Evolutionary conservation across 2,113 vertebrate genomes (phyloP).

Genomic region (Pedionomus torquatus): DNA sequence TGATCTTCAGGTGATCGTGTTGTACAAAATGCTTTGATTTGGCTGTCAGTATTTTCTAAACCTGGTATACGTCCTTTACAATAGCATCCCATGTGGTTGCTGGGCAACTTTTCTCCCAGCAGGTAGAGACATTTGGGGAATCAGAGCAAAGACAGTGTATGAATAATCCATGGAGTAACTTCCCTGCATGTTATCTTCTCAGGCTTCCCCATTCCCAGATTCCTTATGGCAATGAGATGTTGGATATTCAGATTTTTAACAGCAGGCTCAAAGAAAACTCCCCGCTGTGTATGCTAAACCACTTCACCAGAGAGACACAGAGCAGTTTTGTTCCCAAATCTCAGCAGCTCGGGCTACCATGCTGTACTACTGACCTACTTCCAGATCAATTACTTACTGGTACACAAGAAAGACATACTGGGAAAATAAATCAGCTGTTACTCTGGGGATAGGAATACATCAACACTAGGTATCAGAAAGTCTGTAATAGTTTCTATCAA

Average conservation of each 20-base stretch:
- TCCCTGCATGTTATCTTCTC: not conserved
- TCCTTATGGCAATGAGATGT: not conserved
- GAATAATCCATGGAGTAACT: not conserved
- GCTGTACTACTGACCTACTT: not conserved
- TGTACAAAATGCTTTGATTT: not conserved
- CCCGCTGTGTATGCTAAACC: not conserved
- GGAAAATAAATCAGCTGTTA: not conserved
- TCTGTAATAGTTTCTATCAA: not conserved
- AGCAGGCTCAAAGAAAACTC: not conserved
- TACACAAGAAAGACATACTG: not conserved
- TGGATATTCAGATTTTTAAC: not conserved
- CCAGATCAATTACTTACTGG: not conserved
- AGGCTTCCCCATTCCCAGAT: not conserved
- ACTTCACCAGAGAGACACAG: not conserved
- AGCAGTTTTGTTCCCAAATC: not conserved
- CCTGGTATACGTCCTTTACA: not conserved
- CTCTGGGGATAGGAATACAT: not conserved
- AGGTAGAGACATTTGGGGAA: not conserved
- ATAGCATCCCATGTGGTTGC: not conserved
- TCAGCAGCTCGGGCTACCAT: not conserved
- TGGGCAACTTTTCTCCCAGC: not conserved
- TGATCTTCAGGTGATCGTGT: not conserved
- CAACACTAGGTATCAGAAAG: not conserved
- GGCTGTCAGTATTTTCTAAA: not conserved
- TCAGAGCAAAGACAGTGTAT: not conserved